Evolutionary conservation across 2,888 invertebrate genomes (phyloP), one percentile per base, ranked within the genome.

Genomic region (Tetropium fuscum): DNA sequence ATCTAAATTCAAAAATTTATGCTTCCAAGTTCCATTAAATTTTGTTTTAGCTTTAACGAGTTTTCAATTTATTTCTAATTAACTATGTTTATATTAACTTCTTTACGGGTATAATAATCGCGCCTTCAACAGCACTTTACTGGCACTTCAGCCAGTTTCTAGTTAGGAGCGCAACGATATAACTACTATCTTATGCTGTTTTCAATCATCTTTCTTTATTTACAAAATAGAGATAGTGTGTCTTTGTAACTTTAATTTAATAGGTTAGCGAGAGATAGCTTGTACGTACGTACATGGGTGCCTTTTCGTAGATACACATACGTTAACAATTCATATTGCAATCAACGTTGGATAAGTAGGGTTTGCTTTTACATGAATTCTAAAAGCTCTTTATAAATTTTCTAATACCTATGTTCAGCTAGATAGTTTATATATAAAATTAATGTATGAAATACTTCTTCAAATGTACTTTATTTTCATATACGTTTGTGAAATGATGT

Each of bases 31-130:
- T 32, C 34, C 48, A 36, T 56, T 41, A 19, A 48, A 47, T 48
- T 56, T 48, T 47, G 30, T 41, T 41, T 41, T 40, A 40, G 43
- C 20, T 56, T 40, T 56, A 41, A 56, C 40, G 40, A 47, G 41
- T 30, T 38, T 47, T 48, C 40, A 56, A 56, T 56, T 56, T 48
- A 48, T 30, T 48, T 56, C 47, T 48, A 56, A 56, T 48, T 48
- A 48, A 56, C 48, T 48, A 22, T 30, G 48, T 36, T 48, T 48
- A 48, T 22, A 48, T 48, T 48, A 48, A 36, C 36, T 36, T 48
- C 38, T 36, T 48, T 48, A 36, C 22, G 20, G 15, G 38, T 22
- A 48, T 48, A 36, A 48, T 48, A 30, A 19, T 36, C 16, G 36
- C 48, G 36, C 22, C 19, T 7, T 48, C 19, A 48, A 48, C 4